Conservation (phyloP, 2,113 vertebrate genomes). For the Uria lomvia region DNA sequence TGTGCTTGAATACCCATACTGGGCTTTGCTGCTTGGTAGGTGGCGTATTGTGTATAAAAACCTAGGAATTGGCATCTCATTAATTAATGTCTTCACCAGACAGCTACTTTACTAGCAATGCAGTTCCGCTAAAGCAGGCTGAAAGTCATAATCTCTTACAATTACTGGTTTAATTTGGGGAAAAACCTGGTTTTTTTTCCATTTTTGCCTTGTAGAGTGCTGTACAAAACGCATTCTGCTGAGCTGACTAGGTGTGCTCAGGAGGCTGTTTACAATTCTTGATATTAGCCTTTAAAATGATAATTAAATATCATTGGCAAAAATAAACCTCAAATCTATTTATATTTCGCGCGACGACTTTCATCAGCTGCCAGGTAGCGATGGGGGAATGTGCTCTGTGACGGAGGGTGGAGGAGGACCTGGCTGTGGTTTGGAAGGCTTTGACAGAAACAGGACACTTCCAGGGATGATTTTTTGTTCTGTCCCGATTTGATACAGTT, state of each 20-base stretch:
- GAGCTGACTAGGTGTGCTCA: not conserved
- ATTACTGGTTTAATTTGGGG: not conserved
- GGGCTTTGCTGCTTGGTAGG: not conserved
- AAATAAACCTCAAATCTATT: conserved; percentile 20
- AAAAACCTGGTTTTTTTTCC: not conserved
- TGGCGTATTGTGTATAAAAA: not conserved
- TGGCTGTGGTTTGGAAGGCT: not conserved
- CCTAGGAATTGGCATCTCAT: not conserved
- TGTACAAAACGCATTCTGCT: not conserved
- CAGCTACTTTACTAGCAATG: not conserved
- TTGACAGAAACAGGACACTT: conserved; percentile 15
- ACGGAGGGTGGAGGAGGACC: not conserved
- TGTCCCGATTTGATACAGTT: not conserved
- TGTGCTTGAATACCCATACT: not conserved
- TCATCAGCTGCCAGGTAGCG: conserved; percentile 9
- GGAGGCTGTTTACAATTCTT: not conserved
- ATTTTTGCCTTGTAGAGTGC: not conserved
- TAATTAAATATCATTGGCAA: conserved; percentile 21
- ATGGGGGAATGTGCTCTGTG: not conserved
- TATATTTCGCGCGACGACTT: not conserved
- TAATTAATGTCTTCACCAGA: not conserved
- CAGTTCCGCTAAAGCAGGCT: not conserved
- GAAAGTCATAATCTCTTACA: not conserved
- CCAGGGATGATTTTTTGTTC: not conserved
- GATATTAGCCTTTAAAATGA: conserved; percentile 32